phyloP scores from a whole-genome alignment of 2,113 vertebrate genomes.

The Theristicus caerulescens region DNA sequence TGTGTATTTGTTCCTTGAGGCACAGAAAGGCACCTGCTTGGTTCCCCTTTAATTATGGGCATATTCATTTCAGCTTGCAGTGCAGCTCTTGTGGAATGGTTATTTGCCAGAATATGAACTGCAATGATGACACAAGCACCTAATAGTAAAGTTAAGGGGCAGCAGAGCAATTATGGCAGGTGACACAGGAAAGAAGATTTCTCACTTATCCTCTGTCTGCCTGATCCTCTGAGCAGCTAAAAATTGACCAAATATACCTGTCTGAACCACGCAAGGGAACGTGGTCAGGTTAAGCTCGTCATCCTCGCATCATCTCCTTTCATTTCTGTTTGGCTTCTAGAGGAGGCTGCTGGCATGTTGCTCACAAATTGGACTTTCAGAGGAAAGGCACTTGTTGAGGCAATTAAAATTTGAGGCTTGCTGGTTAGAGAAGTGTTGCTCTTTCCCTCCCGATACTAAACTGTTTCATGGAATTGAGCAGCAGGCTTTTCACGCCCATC shows the following conservation, averaged over 20 bases:
- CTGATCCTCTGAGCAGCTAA: not conserved
- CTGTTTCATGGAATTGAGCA: not conserved
- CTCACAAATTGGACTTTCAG: not conserved
- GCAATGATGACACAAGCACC: not conserved
- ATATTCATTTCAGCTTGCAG: not conserved
- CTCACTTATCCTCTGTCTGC: not conserved
- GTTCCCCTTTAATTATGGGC: not conserved
- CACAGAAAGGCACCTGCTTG: not conserved
- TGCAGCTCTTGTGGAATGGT: not conserved
- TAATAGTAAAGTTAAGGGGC: not conserved
- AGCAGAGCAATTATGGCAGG: not conserved
- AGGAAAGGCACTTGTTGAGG: not conserved
- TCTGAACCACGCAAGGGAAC: not conserved
- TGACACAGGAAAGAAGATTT: not conserved
- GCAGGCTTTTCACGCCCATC: not conserved
- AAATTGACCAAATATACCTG: not conserved
- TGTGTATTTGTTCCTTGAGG: not conserved
- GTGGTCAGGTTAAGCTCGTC: not conserved
- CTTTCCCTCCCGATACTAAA: not conserved
- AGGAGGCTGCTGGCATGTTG: not conserved
- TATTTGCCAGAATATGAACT: not conserved
- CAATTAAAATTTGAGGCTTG: not conserved
- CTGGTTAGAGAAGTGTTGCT: not conserved
- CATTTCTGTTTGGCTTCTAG: not conserved
- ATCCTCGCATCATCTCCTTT: not conserved